Conservation (phyloP, 1,140 invertebrate genomes). For the Brachionus sp. region DNA sequence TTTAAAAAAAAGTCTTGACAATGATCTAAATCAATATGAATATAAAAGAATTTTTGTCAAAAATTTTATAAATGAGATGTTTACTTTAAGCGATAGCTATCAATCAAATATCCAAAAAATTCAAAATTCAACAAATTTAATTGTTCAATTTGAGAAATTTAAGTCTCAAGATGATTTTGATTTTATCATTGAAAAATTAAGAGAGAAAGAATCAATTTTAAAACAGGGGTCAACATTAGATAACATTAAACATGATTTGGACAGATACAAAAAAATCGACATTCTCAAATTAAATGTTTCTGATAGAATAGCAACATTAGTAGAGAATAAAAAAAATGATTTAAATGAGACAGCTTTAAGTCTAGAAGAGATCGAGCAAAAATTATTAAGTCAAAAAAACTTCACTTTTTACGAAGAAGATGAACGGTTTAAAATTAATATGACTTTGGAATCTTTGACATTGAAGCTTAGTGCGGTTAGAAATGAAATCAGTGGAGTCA, state of each 20-base stretch:
- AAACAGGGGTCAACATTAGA: not conserved
- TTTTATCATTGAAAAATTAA: not conserved
- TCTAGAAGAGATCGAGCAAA: not conserved
- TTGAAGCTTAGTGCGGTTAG: not conserved
- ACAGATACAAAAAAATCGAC: not conserved
- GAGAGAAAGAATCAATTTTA: not conserved
- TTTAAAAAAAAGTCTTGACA: not conserved
- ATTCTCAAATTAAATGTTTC: not conserved
- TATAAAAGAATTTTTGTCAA: not conserved
- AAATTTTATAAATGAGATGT: not conserved
- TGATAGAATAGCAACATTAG: not conserved
- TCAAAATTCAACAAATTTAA: not conserved
- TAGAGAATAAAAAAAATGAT: not conserved
- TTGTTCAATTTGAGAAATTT: not conserved
- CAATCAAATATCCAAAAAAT: not conserved
- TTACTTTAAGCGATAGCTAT: not conserved
- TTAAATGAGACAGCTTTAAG: not conserved
- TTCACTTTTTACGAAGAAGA: not conserved
- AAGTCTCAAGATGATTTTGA: not conserved
- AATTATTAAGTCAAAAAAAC: not conserved
- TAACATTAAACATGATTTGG: not conserved
- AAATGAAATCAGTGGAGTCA: not conserved
- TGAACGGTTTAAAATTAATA: not conserved
- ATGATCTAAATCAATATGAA: not conserved
- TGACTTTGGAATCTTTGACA: not conserved